Evolutionary conservation across 2,113 vertebrate genomes (phyloP).

Genomic region (Junco hyemalis): DNA sequence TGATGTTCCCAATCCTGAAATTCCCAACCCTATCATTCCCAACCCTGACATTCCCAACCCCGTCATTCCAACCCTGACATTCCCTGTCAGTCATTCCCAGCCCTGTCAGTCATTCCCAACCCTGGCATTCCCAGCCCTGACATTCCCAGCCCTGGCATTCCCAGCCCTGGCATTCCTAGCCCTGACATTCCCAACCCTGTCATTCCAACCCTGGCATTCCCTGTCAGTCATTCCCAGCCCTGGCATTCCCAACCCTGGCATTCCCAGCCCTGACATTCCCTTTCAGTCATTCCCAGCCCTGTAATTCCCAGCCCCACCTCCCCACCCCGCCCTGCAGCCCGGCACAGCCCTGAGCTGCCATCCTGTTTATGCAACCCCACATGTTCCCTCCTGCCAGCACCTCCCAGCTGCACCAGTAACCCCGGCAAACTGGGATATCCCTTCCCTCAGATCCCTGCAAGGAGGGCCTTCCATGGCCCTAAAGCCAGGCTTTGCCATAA

Average conservation of each 20-base stretch:
- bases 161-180: accelerated
- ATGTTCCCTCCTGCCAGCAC: accelerated
- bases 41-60: too few species aligned
- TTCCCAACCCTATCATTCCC: too few species aligned
- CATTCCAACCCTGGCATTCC: too few species aligned
- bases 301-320: not conserved
- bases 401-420: not conserved
- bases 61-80: too few species aligned
- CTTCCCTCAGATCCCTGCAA: not conserved
- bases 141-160: too few species aligned
- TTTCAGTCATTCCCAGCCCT: too few species aligned
- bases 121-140: not conserved
- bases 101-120: too few species aligned
- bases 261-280: too few species aligned
- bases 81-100: too few species aligned
- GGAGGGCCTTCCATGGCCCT: not conserved
- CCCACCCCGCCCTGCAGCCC: not conserved
- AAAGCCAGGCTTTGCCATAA: not conserved
- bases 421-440: not conserved
- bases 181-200: not conserved
- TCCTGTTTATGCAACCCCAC: not conserved
- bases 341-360: not conserved
- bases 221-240: too few species aligned
- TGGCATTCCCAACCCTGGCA: not conserved
- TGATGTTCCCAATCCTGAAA: too few species aligned